Percentiles rank a stretch among this genome's conserved stretches.
Conservation (phyloP, 2,888 invertebrate genomes). For the Sturmia bella region DNA sequence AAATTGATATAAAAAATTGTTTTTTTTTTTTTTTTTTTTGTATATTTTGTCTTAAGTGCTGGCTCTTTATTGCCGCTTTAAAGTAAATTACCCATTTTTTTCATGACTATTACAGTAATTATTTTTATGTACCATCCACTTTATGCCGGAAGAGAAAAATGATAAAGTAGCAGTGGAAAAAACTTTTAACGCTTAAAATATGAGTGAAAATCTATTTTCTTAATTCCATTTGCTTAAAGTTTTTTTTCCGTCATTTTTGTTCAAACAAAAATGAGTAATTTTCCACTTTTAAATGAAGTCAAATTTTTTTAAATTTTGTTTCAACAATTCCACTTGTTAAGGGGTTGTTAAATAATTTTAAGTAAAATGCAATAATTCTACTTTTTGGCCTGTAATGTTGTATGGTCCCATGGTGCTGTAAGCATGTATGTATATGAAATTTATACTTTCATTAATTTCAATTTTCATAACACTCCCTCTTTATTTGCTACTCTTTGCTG, state of each 20-base stretch:
- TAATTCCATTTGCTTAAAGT: slow-evolving; percentile 34
- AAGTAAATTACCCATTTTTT: too few species aligned
- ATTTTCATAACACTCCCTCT: slow-evolving; percentile 28
- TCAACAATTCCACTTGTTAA: slow-evolving; percentile 17
- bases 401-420: too few species aligned
- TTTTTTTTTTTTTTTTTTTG: too few species aligned
- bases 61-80: too few species aligned
- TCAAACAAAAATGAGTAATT: slow-evolving; percentile 39
- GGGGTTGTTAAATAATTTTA: neutral
- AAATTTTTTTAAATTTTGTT: slow-evolving; percentile 36
- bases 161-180: slow-evolving; percentile 17
- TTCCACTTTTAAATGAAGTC: slow-evolving; percentile 34
- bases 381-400: too few species aligned
- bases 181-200: neutral
- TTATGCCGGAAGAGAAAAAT: slow-evolving; percentile 1
- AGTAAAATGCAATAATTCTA: too few species aligned
- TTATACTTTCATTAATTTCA: slow-evolving; percentile 41
- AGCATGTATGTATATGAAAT: neutral
- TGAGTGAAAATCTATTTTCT: slow-evolving; percentile 33
- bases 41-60: too few species aligned
- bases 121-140: slow-evolving; percentile 22
- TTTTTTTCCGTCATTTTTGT: slow-evolving; percentile 15
- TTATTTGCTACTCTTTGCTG: neutral
- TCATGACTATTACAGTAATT: neutral
- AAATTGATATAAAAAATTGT: too few species aligned